Conservation (phyloP, 64 coral and sea anemone species). For the Montipora sp. region DNA sequence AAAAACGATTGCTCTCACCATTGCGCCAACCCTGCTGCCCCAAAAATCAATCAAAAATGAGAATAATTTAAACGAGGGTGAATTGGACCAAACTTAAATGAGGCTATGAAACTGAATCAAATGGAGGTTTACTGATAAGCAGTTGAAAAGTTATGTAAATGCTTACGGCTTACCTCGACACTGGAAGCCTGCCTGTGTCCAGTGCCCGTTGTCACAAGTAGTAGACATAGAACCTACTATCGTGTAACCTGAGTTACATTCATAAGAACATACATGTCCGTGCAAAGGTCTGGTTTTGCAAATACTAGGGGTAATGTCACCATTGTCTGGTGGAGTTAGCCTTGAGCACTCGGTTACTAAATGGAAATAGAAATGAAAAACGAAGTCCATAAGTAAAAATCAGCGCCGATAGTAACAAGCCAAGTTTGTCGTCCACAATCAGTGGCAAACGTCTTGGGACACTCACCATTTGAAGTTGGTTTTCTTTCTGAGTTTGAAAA, state of each 20-base stretch:
- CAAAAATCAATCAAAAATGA: neutral
- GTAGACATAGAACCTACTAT: conserved; percentile 11
- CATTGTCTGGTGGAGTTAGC: conserved; percentile 25
- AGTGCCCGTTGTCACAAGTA: conserved; percentile 23
- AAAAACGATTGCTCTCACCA: neutral
- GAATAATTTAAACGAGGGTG: neutral
- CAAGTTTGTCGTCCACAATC: neutral
- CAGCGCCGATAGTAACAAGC: too few species aligned
- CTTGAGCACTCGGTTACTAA: conserved; percentile 15
- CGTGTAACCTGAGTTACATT: conserved; percentile 56
- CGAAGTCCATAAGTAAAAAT: neutral
- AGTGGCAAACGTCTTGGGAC: too few species aligned
- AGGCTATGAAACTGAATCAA: conserved; percentile 7
- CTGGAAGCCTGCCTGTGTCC: conserved; percentile 39
- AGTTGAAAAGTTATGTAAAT: neutral
- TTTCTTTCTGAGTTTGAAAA: too few species aligned
- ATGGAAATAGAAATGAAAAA: neutral
- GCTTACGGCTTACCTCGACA: conserved; percentile 19
- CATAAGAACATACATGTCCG: conserved; percentile 27
- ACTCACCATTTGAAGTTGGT: too few species aligned
- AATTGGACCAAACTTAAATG: neutral
- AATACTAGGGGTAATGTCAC: conserved; percentile 33
- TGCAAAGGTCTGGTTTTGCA: conserved; percentile 49
- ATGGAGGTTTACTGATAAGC: neutral
- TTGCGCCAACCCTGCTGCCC: neutral